Evolutionary conservation across 2,888 invertebrate species (phyloP).

Genomic region (Cosmia pyralina): DNA sequence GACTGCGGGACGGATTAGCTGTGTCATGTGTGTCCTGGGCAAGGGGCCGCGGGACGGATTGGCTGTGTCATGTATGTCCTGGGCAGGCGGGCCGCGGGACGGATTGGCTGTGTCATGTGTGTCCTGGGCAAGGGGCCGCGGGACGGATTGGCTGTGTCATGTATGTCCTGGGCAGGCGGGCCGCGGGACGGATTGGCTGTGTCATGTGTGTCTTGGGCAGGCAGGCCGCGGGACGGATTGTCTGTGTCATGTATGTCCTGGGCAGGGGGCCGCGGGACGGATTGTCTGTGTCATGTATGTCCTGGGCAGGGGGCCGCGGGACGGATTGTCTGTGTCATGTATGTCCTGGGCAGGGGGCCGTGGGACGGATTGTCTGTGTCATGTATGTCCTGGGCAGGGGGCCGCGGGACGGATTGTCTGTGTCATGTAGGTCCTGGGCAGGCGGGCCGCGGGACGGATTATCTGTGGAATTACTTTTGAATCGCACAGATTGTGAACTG

Average conservation of each 20-base stretch:
- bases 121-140: too few relatives aligned
- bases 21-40: background rate
- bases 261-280: too few relatives aligned
- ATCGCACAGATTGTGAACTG: too few relatives aligned
- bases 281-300: background rate
- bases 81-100: too few relatives aligned
- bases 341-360: too few relatives aligned
- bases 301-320: too few relatives aligned
- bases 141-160: background rate
- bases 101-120: background rate
- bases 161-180: too few relatives aligned
- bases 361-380: background rate
- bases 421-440: constrained; percentile 1
- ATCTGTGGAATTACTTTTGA: too few relatives aligned
- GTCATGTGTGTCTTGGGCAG: background rate
- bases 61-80: background rate
- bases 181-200: background rate
- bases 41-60: too few relatives aligned
- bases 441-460: too few relatives aligned
- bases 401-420: background rate
- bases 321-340: background rate
- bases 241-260: background rate
- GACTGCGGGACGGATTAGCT: too few relatives aligned
- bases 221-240: too few relatives aligned
- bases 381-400: background rate